phyloP scores from a whole-genome alignment of 2,888 invertebrate species.

The Eilema depressum region DNA sequence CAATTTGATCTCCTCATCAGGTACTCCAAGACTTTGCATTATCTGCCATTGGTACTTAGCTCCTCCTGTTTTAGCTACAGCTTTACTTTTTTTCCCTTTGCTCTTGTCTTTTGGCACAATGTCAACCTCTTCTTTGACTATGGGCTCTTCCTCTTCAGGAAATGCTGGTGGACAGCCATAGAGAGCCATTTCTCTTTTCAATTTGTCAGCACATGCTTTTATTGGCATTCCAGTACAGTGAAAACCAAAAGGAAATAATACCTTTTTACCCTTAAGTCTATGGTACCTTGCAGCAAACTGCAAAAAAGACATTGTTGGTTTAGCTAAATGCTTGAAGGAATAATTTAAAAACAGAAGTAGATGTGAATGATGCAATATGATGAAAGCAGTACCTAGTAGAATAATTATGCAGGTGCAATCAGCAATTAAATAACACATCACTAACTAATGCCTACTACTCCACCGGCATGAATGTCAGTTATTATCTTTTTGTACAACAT shows the following conservation, averaged over 20 bases:
- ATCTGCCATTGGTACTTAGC: slow-evolving; percentile 99
- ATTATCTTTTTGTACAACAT: no score
- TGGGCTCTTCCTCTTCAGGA: slow-evolving; percentile 88
- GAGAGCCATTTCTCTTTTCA: slow-evolving; percentile 96
- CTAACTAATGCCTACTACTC: no score
- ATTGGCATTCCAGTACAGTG: slow-evolving; percentile 99
- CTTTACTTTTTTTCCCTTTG: slow-evolving; percentile 98
- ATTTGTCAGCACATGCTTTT: slow-evolving; percentile 99
- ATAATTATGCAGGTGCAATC: no score
- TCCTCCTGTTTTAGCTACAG: slow-evolving; percentile 94
- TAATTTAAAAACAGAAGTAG: no score
- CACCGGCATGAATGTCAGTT: no score
- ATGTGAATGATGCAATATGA: no score
- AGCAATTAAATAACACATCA: no score
- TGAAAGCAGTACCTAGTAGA: no score
- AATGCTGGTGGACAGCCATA: slow-evolving; percentile 98
- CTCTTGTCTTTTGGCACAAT: slow-evolving; percentile 89
- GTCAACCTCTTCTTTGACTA: slow-evolving; percentile 84
- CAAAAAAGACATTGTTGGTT: slow-evolving; percentile 18
- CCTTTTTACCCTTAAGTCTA: slow-evolving; percentile 95
- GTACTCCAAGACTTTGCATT: slow-evolving; percentile 96
- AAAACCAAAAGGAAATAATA: slow-evolving; percentile 98
- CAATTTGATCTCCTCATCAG: slow-evolving; percentile 95
- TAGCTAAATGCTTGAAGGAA: no score
- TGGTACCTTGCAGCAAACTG: slow-evolving; percentile 97